Evolutionary conservation across 2,797 vertebrate genomes (phyloP).

Genomic region (Tragelaphus eurycerus): DNA sequence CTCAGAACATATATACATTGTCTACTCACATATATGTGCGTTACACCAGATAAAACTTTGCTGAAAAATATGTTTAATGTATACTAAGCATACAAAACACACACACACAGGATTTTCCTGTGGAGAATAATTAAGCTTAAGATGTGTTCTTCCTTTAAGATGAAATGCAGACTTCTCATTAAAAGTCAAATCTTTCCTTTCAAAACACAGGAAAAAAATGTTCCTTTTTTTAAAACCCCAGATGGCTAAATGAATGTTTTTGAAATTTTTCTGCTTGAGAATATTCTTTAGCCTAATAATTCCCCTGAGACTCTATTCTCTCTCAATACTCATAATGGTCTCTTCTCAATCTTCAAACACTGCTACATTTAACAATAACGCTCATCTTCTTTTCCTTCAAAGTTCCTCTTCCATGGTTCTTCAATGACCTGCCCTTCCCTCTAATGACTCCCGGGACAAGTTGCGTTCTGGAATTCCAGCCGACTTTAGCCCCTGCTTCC

Average conservation of each 20-base stretch:
- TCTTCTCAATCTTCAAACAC: neutral
- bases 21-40: neutral
- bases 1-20: neutral
- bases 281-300: neutral
- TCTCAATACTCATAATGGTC: neutral
- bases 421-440: neutral
- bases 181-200: conserved; percentile 69
- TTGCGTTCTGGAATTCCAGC: neutral
- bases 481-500: neutral
- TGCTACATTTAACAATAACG: neutral
- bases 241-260: conserved; percentile 47
- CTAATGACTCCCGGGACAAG: neutral
- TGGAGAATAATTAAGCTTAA: conserved; percentile 30
- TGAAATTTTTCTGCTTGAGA: conserved; percentile 14
- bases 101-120: neutral
- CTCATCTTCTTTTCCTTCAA: neutral
- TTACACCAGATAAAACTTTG: neutral
- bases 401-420: neutral
- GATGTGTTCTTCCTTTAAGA: conserved; percentile 35
- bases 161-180: conserved; percentile 60
- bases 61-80: neutral
- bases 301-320: neutral
- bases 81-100: neutral
- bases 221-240: conserved; percentile 13
- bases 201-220: conserved; percentile 45